Evolutionary conservation across 1,140 invertebrate genomes (phyloP), one percentile per base, ranked within the genome.

Genomic region (Rhyacophila brunnea): DNA sequence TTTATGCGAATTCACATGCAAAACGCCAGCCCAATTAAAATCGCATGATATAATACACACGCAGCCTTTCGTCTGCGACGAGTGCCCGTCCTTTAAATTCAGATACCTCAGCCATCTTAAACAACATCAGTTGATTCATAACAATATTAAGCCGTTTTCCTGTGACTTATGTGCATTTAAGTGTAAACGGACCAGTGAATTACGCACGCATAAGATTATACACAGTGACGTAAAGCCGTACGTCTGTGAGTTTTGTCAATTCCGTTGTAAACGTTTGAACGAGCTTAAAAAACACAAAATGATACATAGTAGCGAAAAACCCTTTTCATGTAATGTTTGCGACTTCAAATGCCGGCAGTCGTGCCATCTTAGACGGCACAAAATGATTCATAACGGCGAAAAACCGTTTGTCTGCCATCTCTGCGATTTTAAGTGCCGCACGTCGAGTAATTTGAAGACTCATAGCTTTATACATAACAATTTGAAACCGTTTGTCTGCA

Each of bases 81-180:
- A 40, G 5, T 40, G 38, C 38, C 38, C 38, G 3, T 40, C 3
- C n/a, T n/a, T n/a, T 11, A 40, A 35, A 43, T 62, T 58, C 43
- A 62, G 45, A 38, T 46, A 54, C n/a, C 49, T 51, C 14, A 49
- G 60, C 38, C 52, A 50, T 34, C 13, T 62, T 3, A 62, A 58
- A 34, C 58, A 54, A 13, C 60, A 62, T 48, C 23, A 58, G 13
- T 28, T 59, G 6, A 57, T 55, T 14, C 60, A 62, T 50, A 46
- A 54, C 6, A 43, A 58, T 20, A 52, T 46, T n/a, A 35, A 53
- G n/a, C 56, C 64, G 11, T 60, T 59, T 52, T 34, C 44, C 18
- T 40, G 38, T 40, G 11, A n/a, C 11, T 3, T 5, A n/a, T 40
- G 38, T 40, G 5, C 4, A 6, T 40, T 13, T 15, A 40, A n/a